phyloP scores from a whole-genome alignment of 2,797 vertebrate species.

The Lutjanus argentimaculatus region DNA sequence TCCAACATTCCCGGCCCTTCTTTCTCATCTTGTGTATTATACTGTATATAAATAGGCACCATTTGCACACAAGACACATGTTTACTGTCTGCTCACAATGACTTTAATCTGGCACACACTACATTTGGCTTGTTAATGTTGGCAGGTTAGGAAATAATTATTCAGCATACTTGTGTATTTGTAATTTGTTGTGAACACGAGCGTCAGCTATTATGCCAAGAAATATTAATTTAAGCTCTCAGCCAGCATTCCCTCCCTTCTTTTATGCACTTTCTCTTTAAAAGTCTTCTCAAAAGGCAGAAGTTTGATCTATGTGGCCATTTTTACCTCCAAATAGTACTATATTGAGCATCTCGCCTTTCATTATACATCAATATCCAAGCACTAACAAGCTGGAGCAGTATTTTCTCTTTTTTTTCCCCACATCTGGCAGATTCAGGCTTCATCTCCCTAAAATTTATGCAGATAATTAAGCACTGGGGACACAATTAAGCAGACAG shows the following conservation, averaged over 20 bases:
- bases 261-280: background rate
- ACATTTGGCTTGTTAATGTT: slow-evolving; percentile 4
- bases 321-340: slow-evolving; percentile 31
- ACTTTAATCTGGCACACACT: background rate
- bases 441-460: slow-evolving; percentile 71
- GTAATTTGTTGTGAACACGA: slow-evolving; percentile 3
- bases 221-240: background rate
- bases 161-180: background rate
- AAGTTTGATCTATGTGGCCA: slow-evolving; percentile 34
- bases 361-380: slow-evolving; percentile 64
- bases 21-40: background rate
- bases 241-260: background rate
- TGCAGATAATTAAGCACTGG: slow-evolving; percentile 82
- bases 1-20: background rate
- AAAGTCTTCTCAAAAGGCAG: slow-evolving; percentile 10
- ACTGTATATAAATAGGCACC: background rate
- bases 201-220: background rate
- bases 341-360: slow-evolving; percentile 36
- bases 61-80: background rate
- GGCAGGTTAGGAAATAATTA: slow-evolving; percentile 2
- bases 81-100: background rate
- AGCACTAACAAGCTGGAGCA: slow-evolving; percentile 57
- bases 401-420: slow-evolving; percentile 17
- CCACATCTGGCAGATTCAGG: slow-evolving; percentile 57
- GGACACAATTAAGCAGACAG: slow-evolving; percentile 82